Evolutionary conservation across 2,113 vertebrate species (phyloP).

Genomic region (Gambusia affinis): DNA sequence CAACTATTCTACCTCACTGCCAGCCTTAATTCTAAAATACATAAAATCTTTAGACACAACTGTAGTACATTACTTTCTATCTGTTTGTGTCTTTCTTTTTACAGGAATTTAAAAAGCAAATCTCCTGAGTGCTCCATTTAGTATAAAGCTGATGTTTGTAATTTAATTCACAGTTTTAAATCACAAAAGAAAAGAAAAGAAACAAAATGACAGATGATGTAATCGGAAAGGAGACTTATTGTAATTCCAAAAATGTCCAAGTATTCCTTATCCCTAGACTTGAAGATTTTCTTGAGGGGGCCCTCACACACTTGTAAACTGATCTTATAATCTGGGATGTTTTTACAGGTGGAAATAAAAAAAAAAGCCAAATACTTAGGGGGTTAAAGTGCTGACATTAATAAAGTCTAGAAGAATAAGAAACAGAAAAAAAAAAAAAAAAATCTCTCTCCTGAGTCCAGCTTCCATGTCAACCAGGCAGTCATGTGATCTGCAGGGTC

Average conservation of each 20-base stretch:
- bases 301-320: background rate
- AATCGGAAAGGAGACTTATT: background rate
- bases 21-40: background rate
- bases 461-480: background rate
- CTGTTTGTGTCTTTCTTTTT: background rate
- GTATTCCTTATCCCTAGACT: background rate
- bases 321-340: background rate
- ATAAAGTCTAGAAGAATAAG: conserved; percentile 5
- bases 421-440: background rate
- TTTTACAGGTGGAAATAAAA: conserved; percentile 5
- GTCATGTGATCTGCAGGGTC: background rate
- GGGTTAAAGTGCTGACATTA: background rate
- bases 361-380: background rate
- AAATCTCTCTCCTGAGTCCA: background rate
- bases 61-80: background rate
- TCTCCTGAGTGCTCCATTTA: background rate
- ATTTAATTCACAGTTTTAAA: background rate
- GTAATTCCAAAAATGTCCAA: conserved; percentile 2
- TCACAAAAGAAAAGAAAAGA: background rate
- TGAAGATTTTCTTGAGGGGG: background rate
- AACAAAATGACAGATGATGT: background rate
- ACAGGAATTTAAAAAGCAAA: background rate
- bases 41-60: background rate
- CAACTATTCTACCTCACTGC: too few species aligned
- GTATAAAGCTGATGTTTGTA: background rate